A percentile compares a stretch with the other conserved stretches of the same genome.
Conservation (phyloP, 2,797 vertebrate species). For the Mastacembelus armatus region DNA sequence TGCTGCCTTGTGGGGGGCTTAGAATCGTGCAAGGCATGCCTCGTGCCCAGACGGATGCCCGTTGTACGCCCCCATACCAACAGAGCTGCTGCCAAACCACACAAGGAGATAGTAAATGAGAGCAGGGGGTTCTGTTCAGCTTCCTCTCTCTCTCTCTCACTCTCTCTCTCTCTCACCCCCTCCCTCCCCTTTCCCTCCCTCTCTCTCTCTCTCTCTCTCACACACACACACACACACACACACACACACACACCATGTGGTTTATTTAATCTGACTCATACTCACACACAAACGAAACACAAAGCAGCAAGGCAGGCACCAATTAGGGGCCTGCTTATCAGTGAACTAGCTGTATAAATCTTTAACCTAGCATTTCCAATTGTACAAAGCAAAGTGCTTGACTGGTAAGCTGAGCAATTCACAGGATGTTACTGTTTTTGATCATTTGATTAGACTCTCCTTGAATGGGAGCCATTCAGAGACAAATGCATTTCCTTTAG, state of each 20-base stretch:
- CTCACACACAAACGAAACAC: constrained; percentile 59
- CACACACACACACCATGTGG: constrained; percentile 60
- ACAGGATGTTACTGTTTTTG: constrained; percentile 50
- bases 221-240: constrained; percentile 33
- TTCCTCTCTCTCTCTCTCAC: constrained; percentile 62
- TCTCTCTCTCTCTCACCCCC: constrained; percentile 45
- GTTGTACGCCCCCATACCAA: constrained; percentile 70
- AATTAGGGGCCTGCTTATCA: constrained; percentile 77
- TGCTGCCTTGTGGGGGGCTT: constrained; percentile 65
- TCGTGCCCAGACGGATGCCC: constrained; percentile 81
- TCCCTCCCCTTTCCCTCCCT: neutral
- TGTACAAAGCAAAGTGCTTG: constrained; percentile 35
- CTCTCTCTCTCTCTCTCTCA: constrained; percentile 11
- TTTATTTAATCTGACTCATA: constrained; percentile 73
- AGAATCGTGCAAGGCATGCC: constrained; percentile 74
- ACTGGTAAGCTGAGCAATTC: constrained; percentile 46
- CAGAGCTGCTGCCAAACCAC: constrained; percentile 81
- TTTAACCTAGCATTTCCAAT: constrained; percentile 53
- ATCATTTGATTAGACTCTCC: constrained; percentile 42
- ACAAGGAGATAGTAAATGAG: constrained; percentile 82
- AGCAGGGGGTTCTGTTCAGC: constrained; percentile 63
- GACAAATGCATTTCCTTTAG: neutral
- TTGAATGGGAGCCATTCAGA: constrained; percentile 12
- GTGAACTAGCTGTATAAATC: constrained; percentile 71
- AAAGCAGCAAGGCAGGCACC: constrained; percentile 67